Conservation (phyloP, 2,113 vertebrate genomes). For the Myiozetetes cayanensis region DNA sequence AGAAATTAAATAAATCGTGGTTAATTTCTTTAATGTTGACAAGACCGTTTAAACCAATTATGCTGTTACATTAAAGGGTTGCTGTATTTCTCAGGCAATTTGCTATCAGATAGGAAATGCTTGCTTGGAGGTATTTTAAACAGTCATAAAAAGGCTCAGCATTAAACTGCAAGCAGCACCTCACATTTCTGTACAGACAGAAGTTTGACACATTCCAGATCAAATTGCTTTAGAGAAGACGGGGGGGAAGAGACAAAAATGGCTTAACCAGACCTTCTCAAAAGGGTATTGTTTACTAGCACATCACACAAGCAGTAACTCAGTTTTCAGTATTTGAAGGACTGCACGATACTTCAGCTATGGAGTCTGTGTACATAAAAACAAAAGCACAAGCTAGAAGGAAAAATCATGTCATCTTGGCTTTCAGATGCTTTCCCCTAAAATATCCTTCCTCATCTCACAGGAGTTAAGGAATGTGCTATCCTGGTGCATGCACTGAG, state of each 20-base stretch:
- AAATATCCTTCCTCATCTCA: not conserved
- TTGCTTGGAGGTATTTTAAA: not conserved
- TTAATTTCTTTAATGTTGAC: not conserved
- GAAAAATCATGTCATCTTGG: not conserved
- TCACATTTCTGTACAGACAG: not conserved
- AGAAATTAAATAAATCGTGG: not conserved
- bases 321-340: not conserved
- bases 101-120: not conserved
- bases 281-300: not conserved
- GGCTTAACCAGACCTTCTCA: not conserved
- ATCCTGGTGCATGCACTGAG: not conserved
- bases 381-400: not conserved
- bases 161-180: not conserved
- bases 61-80: not conserved
- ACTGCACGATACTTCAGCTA: not conserved
- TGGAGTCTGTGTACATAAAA: not conserved
- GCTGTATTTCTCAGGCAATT: not conserved
- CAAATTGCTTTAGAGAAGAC: not conserved
- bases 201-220: not conserved
- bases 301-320: not conserved
- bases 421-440: not conserved
- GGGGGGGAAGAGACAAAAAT: not conserved
- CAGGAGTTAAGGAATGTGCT: not conserved
- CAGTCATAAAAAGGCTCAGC: not conserved
- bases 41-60: not conserved